Conservation (phyloP, 2,888 invertebrate species). For the Alloscopus bannaensis region DNA sequence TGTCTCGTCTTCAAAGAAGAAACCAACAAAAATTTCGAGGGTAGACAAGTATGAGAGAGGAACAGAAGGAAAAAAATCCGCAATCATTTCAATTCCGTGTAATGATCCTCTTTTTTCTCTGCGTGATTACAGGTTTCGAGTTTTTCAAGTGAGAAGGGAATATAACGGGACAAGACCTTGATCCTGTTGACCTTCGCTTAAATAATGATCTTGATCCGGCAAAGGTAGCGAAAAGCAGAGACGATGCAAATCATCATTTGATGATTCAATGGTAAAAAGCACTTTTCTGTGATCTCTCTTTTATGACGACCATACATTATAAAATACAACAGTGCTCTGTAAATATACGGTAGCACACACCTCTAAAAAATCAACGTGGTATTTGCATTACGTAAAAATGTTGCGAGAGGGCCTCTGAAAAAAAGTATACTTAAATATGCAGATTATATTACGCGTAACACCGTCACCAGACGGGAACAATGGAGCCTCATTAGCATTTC, state of each 20-base stretch:
- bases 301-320: too few relatives aligned
- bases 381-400: too few relatives aligned
- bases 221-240: conserved; percentile 30
- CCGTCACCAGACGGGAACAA: conserved; percentile 16
- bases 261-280: conserved; percentile 6
- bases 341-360: background rate
- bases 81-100: conserved; percentile 39
- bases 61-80: conserved; percentile 29
- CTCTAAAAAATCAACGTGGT: background rate
- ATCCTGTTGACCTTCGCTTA: conserved; percentile 44
- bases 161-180: conserved; percentile 40
- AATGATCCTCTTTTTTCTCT: conserved; percentile 27
- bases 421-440: too few relatives aligned
- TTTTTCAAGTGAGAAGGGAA: conserved; percentile 35
- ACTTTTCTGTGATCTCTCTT: too few relatives aligned
- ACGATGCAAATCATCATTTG: conserved; percentile 9
- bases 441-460: too few relatives aligned
- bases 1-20: background rate
- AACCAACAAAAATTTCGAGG: background rate
- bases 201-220: conserved; percentile 35
- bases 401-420: too few relatives aligned
- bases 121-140: conserved; percentile 34
- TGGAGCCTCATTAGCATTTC: conserved; percentile 10
- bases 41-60: background rate
- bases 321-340: too few relatives aligned